Base-by-base conservation (phyloP, 2,113 vertebrate species). In the Hylia prasina region DNA sequence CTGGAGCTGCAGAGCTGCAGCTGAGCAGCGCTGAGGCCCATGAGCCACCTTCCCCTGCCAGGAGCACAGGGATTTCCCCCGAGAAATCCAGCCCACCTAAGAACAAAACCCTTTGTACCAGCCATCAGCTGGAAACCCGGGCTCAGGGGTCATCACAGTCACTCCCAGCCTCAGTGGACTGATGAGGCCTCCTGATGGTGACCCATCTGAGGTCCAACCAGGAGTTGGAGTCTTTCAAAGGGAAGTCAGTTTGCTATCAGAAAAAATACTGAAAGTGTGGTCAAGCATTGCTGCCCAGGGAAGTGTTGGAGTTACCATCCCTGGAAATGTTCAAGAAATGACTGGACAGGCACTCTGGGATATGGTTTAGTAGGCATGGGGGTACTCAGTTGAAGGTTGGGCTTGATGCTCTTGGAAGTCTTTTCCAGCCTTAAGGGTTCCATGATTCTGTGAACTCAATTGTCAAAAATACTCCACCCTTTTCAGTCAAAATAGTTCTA, bases 121-220 rank as follows among this genome's bases (percentile, higher is more conserved):
- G 15, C 2, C 0, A 16, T 2, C 18, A 4, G 13, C 2, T 57
- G 64, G 25, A 54, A 81, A 39, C 6, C 11, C 0, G 0, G 5
- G 6, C 35, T 50, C 37, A 3, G 58, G 42, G 9, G 4, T 1
- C 2, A 2, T 35, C 71, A n/a, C n/a, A n/a, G n/a, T n/a, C n/a
- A n/a, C n/a, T 54, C 42, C 44, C 30, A 15, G 5, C 40, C 44
- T 21, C 69, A 25, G 37, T 5, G 61, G 56, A 25, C 25, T 20
- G 11, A 6, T 30, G 7, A 44, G 31, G 13, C 18, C 25, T 14
- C 9, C 58, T n/a, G 27, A 17, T 2, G 31, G 24, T 0, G 8
- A 48, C 18, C 20, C 33, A 5, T 9, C 12, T 2, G 39, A 47
- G 22, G 35, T 33, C 35, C 79, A 69, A 5, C 6, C 22, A 69